Base-by-base conservation (phyloP, 2,888 invertebrate species). In the Melanostoma scalare region DNA sequence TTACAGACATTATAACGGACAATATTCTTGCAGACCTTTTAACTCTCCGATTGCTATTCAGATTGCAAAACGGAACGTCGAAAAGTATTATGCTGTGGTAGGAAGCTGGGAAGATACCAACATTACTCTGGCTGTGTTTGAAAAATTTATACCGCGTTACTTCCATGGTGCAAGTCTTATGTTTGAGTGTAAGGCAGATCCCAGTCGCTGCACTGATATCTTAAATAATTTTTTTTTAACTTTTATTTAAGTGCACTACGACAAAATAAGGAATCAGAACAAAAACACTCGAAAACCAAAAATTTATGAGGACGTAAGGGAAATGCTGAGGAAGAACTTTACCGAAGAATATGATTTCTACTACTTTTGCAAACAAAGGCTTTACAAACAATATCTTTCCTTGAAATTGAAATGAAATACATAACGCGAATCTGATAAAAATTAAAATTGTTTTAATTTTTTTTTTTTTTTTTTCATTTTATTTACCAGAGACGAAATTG, bases 261-360 rank as follows among this genome's bases (percentile, higher is more conserved):
- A 87, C 3, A 74, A 86, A 33, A 87, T 91, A n/a, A 86, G 81
- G 95, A 89, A 95, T 61, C 95, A 95, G 88, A 97, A 97, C 91
- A 94, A 94, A 85, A 97, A 97, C 89, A 94, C 94, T 48, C 96
- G 96, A 92, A 97, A 97, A 88, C 96, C 96, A 0, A 94, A 95
- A 0, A 96, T 97, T 2, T 94, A 95, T 55, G 95, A 96, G 87
- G 95, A 95, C 87, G 94, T 97, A 5, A 96, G 96, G 89, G 94
- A 96, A 48, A 94, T 97, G 77, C 95, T 97, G n/a, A 93, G 96
- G 85, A 94, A 93, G 46, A 97, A 97, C 90, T 96, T 97, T 90
- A 96, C 97, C 0, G 92, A 95, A 63, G 97, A 97, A 92, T 96
- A 97, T 9, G 97, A 97, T 87, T 96, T 97, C 90, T 97, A 97